Evolutionary conservation across 2,888 invertebrate species (phyloP).

Genomic region (Ormyrus thymus): DNA sequence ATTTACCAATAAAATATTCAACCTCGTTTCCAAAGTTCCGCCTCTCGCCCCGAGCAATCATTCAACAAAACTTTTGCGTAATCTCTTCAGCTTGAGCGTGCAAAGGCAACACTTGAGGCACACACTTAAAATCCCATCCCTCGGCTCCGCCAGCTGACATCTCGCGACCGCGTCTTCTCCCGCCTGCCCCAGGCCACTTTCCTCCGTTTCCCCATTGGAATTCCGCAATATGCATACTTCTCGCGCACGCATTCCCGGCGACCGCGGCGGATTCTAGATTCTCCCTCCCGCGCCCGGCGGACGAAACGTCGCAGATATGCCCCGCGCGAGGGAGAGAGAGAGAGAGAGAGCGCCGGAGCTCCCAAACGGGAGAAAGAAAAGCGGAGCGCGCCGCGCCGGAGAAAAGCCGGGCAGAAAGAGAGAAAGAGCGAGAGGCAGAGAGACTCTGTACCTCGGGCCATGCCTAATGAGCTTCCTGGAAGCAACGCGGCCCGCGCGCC

Average conservation of each 20-base stretch:
- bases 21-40: too few relatives aligned
- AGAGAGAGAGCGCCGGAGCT: conserved; percentile 3
- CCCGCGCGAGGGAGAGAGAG: not conserved
- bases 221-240: conserved; percentile 37
- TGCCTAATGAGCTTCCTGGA: conserved; percentile 75
- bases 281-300: not conserved
- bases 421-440: conserved; percentile 10
- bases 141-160: not conserved
- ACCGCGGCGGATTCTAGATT: conserved; percentile 28
- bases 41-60: too few relatives aligned
- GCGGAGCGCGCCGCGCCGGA: not conserved
- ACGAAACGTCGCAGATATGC: conserved; percentile 11
- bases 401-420: not conserved
- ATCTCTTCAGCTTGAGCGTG: too few relatives aligned
- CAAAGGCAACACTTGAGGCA: too few relatives aligned
- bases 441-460: conserved; percentile 67
- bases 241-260: conserved; percentile 24
- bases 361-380: not conserved
- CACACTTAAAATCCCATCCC: not conserved
- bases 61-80: too few relatives aligned
- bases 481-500: conserved; percentile 48
- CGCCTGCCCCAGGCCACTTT: too few relatives aligned
- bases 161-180: not conserved
- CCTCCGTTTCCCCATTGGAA: conserved; percentile 19
- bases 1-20: too few relatives aligned